Percentiles rank a stretch among this genome's conserved stretches.
Conservation (phyloP, 2,888 invertebrate species). For the Entomobrya proxima region DNA sequence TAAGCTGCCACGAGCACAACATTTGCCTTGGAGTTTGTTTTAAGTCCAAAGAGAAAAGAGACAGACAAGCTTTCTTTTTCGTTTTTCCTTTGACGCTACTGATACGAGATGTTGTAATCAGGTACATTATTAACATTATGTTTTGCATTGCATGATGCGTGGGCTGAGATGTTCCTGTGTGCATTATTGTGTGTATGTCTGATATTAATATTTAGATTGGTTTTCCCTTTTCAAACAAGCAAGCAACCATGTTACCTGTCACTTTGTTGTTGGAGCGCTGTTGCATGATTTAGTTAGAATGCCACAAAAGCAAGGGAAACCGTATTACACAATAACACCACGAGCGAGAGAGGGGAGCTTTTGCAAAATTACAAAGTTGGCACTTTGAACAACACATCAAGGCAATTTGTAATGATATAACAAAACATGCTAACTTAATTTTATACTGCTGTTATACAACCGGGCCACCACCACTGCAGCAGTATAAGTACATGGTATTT, state of each 20-base stretch:
- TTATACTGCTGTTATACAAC: not conserved
- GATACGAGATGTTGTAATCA: conserved; percentile 9
- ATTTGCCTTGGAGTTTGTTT: not conserved
- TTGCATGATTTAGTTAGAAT: conserved; percentile 46
- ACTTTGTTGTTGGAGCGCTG: conserved; percentile 8
- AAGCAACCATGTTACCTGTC: conserved; percentile 31
- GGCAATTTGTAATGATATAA: conserved; percentile 31
- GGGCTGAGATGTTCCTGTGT: not conserved
- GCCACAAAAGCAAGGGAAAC: conserved; percentile 6
- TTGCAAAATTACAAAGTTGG: conserved; percentile 32
- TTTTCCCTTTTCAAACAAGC: not conserved
- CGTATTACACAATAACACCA: not conserved
- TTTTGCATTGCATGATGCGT: not conserved
- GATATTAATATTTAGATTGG: conserved; percentile 14
- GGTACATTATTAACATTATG: not conserved
- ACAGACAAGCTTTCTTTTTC: not conserved
- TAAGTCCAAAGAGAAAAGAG: not conserved
- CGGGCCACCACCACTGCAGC: not conserved
- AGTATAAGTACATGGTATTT: no score
- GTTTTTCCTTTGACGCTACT: not conserved
- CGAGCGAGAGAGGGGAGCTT: not conserved
- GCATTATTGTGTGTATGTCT: not conserved
- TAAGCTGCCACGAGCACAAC: not conserved
- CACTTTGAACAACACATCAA: conserved; percentile 24
- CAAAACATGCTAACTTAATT: conserved; percentile 6